Conservation (phyloP, 2,888 invertebrate genomes). For the Noctua comes region DNA sequence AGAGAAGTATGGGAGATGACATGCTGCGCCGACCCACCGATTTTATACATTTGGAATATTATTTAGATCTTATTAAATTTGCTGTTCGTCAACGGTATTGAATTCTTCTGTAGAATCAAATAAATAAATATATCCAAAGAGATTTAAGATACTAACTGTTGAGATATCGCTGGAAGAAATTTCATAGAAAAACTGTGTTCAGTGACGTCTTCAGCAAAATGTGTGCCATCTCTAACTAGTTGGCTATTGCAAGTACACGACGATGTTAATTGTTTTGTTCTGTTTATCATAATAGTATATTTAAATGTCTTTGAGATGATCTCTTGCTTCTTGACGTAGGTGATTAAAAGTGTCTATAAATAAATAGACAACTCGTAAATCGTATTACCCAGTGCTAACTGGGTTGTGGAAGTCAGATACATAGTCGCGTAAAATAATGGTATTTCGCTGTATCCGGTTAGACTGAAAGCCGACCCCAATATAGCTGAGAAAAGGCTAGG, state of each 20-base stretch:
- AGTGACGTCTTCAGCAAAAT: background rate
- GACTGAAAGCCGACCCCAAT: too few relatives aligned
- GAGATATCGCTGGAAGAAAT: background rate
- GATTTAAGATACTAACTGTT: background rate
- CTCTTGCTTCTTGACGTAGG: background rate
- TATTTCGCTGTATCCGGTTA: too few relatives aligned
- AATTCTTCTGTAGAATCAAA: background rate
- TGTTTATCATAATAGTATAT: background rate
- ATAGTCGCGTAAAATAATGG: too few relatives aligned
- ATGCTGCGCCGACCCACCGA: background rate
- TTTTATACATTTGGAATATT: background rate
- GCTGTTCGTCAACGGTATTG: background rate
- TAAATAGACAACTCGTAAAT: too few relatives aligned
- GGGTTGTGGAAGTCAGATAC: too few relatives aligned
- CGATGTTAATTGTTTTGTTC: background rate
- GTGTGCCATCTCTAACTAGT: background rate
- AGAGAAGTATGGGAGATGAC: background rate
- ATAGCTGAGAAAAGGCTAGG: too few relatives aligned
- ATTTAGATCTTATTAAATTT: background rate
- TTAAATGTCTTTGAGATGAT: background rate
- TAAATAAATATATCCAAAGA: background rate
- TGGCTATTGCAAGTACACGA: too few relatives aligned
- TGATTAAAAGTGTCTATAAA: background rate
- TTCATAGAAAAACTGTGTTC: background rate
- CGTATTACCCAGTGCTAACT: too few relatives aligned